Base-by-base conservation (phyloP, 2,113 vertebrate species). In the Brachypteracias leptosomus region DNA sequence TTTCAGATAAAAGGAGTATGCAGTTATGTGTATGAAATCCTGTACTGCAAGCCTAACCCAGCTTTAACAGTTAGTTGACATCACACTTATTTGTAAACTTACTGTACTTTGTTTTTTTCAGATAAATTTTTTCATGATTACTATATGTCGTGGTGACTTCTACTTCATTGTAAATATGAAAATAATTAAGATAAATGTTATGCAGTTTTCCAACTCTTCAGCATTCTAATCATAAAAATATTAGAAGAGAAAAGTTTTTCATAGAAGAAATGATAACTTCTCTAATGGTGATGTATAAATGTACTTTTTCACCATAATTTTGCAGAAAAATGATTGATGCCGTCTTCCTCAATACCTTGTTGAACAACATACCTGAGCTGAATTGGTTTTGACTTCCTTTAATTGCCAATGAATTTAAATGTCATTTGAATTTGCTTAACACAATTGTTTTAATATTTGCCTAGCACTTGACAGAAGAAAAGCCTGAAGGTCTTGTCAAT, bases 381-480 rank as follows among this genome's bases (percentile, higher is more conserved):
- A 59, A 42, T 68, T 79, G 3, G 2, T 19, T 70, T 77, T 94
- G 17, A 9, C 42, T 63, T 93, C 14, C 25, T 83, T 70, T 76
- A 81, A 42, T 33, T 81, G 36, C 38, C 78, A 71, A n/a, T 82
- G 0, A 79, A 49, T 76, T 70, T 62, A 36, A 73, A 71, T 49
- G 35, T 49, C 2, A 68, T 58, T 90, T 89, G 16, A 88, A 51
- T 68, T 35, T 67, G 14, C 20, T 78, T 96, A 84, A 94, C 70
- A 29, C 26, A 44, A 36, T 96, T 97, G 8, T 96, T 84, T 70
- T 63, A 17, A 61, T 84, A 96, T 97, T 96, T 94, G 29, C 94
- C 81, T 94, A 99, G 99, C 99, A 99, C 96, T 96, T 99, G 88
- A 97, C 75, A 63, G 99, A 99, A 95, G 98, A 99, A 96, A 99